Percentiles rank a stretch among this genome's conserved stretches.
These are phyloP conservation scores for Oryzias dopingdopingensis DNA, from an alignment of 2,797 vertebrate genomes.

Conservation along the genomic window DNA sequence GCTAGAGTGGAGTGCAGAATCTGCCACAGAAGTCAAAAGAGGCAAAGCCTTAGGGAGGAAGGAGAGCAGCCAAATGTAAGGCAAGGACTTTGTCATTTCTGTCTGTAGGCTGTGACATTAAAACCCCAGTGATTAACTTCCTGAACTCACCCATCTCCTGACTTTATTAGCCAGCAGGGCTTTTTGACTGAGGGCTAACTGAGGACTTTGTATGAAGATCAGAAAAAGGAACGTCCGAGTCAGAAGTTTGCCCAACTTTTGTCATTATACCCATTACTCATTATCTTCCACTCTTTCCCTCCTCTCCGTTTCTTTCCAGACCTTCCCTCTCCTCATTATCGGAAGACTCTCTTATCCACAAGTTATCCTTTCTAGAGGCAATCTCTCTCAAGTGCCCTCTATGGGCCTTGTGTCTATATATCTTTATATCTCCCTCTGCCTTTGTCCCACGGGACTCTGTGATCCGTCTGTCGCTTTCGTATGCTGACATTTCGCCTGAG, in stretches of 20 bases:
- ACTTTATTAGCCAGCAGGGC: conserved; percentile 34
- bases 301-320: conserved; percentile 14
- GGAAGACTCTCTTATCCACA: conserved; percentile 42
- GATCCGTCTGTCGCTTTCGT: conserved; percentile 37
- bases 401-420: conserved; percentile 28
- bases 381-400: conserved; percentile 47
- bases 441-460: conserved; percentile 25
- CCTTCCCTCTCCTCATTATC: conserved; percentile 48
- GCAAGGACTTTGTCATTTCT: conserved; percentile 41
- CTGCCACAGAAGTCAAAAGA: conserved; percentile 26
- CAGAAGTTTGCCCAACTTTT: conserved; percentile 28
- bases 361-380: conserved; percentile 41
- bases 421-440: conserved; percentile 38
- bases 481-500: conserved; percentile 46
- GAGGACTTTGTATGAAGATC: conserved; percentile 4
- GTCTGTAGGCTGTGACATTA: conserved; percentile 57
- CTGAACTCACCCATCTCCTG: conserved; percentile 40
- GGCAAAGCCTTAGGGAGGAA: conserved; percentile 25
- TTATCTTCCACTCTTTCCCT: conserved; percentile 20
- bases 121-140: conserved; percentile 53
- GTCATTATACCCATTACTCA: conserved; percentile 26
- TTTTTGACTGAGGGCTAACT: conserved; percentile 24
- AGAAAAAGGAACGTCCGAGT: conserved; percentile 11
- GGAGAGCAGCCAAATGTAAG: conserved; percentile 28
- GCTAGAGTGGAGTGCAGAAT: conserved; percentile 16